These are phyloP conservation scores for Campoletis sonorensis DNA, from an alignment of 1,140 invertebrate genomes.

Conservation along the genomic window DNA sequence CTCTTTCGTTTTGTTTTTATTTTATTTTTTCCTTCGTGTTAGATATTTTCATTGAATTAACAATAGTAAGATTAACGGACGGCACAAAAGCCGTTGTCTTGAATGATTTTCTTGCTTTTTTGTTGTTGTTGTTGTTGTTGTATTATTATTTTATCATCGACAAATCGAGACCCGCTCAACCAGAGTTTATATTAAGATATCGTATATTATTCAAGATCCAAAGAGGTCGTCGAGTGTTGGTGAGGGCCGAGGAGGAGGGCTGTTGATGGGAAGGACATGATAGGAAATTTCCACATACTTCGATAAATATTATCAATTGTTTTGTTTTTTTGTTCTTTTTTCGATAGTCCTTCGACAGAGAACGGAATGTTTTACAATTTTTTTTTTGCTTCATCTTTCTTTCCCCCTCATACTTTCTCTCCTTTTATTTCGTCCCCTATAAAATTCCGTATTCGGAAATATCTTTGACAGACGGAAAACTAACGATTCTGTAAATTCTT, in stretches of 20 bases:
- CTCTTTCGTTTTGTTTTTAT: no score
- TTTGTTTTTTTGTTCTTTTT: slow-evolving; percentile 14
- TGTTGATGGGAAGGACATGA: no score
- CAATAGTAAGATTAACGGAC: no score
- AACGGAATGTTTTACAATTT: slow-evolving; percentile 50
- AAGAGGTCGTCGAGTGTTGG: background rate
- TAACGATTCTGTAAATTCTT: slow-evolving; percentile 56
- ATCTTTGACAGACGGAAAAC: slow-evolving; percentile 53
- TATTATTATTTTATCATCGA: no score
- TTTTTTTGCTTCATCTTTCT: no score
- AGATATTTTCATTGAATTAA: background rate
- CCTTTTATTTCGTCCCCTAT: background rate
- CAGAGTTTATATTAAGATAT: no score
- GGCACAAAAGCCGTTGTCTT: no score
- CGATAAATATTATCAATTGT: slow-evolving; percentile 42
- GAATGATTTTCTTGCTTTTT: no score
- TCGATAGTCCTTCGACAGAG: slow-evolving; percentile 56
- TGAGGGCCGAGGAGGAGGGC: background rate
- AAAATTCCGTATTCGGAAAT: slow-evolving; percentile 43
- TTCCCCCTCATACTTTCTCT: slow-evolving; percentile 9
- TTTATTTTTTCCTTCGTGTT: no score
- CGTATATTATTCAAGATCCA: slow-evolving; percentile 34
- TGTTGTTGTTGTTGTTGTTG: no score
- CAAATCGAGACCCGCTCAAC: no score
- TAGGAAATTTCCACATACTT: background rate